Evolutionary conservation across 2,113 vertebrate genomes (phyloP).

Genomic region (Poicephalus gulielmi): DNA sequence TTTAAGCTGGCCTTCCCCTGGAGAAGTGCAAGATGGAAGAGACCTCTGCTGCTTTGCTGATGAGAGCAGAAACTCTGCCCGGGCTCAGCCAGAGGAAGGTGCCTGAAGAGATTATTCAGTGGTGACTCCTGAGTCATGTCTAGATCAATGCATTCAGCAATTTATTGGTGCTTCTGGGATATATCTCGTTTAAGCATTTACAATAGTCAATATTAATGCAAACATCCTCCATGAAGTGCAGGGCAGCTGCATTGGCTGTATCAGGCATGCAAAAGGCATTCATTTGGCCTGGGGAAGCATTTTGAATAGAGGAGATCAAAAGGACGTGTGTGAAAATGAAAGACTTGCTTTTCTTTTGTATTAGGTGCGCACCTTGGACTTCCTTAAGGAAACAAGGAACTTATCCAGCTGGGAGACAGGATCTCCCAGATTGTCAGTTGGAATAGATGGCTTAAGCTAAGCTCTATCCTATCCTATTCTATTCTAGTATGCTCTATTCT

Average conservation of each 20-base stretch:
- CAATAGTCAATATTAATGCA: background rate
- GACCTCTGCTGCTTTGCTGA: slow-evolving; percentile 26
- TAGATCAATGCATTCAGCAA: slow-evolving; percentile 3
- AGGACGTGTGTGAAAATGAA: background rate
- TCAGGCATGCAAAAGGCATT: background rate
- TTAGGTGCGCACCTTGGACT: background rate
- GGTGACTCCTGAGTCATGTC: slow-evolving; percentile 30
- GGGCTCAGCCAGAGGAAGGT: background rate
- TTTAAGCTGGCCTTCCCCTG: background rate
- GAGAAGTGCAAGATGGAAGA: slow-evolving; percentile 28
- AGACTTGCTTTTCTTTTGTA: background rate
- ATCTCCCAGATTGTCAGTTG: background rate
- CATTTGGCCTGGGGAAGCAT: background rate
- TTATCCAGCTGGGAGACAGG: background rate
- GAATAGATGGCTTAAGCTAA: background rate
- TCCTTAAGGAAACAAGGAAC: background rate
- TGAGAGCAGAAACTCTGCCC: background rate
- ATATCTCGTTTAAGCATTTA: background rate
- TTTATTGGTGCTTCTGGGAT: slow-evolving; percentile 24
- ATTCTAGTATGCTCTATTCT: background rate
- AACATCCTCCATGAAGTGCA: background rate
- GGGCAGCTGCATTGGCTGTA: background rate
- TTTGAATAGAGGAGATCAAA: background rate
- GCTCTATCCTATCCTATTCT: background rate
- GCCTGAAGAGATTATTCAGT: slow-evolving; percentile 17